Evolutionary conservation across 2,113 vertebrate species (phyloP).

Genomic region (Mormoops blainvillei): DNA sequence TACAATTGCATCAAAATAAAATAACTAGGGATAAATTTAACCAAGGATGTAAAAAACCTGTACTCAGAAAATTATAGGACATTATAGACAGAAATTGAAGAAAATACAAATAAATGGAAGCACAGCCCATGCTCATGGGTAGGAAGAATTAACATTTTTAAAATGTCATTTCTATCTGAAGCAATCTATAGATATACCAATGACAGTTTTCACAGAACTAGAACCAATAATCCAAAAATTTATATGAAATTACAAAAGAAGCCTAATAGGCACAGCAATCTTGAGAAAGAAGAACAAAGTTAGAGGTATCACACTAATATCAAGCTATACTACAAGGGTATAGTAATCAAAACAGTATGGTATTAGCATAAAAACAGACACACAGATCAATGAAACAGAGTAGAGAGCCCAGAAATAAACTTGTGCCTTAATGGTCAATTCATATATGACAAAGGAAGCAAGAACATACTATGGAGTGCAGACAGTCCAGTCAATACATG

Average conservation of each 20-base stretch:
- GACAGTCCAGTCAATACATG: neutral
- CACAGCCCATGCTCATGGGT: neutral
- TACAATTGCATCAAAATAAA: neutral
- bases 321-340: neutral
- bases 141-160: neutral
- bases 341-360: neutral
- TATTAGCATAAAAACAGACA: neutral
- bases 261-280: neutral
- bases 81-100: neutral
- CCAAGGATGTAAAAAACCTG: neutral
- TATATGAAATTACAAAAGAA: neutral
- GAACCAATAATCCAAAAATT: neutral
- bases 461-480: neutral
- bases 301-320: neutral
- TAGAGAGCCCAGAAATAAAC: neutral
- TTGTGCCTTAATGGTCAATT: neutral
- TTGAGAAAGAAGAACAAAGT: neutral
- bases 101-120: neutral
- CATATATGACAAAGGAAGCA: neutral
- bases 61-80: neutral
- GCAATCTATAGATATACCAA: neutral
- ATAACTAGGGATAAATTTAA: neutral
- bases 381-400: neutral
- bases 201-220: neutral
- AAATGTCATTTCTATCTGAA: neutral